Evolutionary conservation across 2,888 invertebrate genomes (phyloP).

Genomic region (Philopedon plagiatum): DNA sequence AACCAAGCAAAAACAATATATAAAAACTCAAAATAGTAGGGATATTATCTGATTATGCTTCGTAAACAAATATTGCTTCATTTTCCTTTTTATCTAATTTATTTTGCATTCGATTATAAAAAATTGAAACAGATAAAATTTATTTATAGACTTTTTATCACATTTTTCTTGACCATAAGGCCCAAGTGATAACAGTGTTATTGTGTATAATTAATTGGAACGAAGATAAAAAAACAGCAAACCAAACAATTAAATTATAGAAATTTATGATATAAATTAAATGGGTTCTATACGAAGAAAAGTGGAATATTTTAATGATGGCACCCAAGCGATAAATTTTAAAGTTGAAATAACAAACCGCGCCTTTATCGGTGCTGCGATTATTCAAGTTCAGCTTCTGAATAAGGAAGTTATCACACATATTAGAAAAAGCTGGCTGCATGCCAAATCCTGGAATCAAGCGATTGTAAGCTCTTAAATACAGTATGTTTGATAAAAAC

Average conservation of each 20-base stretch:
- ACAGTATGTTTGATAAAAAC: slow-evolving; percentile 37
- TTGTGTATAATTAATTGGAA: not conserved
- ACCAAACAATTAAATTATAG: slow-evolving; percentile 11
- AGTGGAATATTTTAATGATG: slow-evolving; percentile 29
- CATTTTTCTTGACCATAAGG: slow-evolving; percentile 7
- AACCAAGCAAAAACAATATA: too few species aligned
- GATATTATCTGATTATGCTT: too few species aligned
- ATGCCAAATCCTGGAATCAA: slow-evolving; percentile 33
- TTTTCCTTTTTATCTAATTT: not conserved
- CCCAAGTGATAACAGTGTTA: not conserved
- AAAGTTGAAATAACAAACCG: slow-evolving; percentile 40
- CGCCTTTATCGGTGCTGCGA: slow-evolving; percentile 36
- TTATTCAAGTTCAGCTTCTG: slow-evolving; percentile 44
- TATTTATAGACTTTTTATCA: slow-evolving; percentile 8
- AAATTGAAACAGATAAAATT: not conserved
- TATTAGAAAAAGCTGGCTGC: slow-evolving; percentile 40
- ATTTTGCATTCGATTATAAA: not conserved
- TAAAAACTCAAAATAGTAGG: too few species aligned
- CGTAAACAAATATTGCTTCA: not conserved
- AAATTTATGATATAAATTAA: slow-evolving; percentile 25
- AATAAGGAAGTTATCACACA: slow-evolving; percentile 46
- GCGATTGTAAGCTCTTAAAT: slow-evolving; percentile 27
- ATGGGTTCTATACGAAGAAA: slow-evolving; percentile 21
- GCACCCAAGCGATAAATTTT: slow-evolving; percentile 34
- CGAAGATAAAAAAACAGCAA: not conserved